Evolutionary conservation across 2,797 vertebrate species (phyloP).

Genomic region (Lophotriccus pileatus): DNA sequence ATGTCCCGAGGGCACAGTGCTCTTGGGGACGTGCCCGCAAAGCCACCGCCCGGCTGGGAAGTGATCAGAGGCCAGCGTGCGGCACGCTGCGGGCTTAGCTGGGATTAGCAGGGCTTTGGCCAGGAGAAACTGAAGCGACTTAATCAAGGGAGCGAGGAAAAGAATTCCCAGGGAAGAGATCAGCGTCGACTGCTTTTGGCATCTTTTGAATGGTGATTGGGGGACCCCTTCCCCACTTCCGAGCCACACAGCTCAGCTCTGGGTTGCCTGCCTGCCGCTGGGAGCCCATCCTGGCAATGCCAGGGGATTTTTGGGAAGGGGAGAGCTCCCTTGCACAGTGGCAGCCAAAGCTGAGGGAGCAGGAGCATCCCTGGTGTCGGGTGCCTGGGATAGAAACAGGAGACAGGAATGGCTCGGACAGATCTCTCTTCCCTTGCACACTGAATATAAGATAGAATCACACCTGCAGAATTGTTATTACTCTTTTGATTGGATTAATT

Average conservation of each 20-base stretch:
- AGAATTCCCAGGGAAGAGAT: background rate
- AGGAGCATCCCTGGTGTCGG: background rate
- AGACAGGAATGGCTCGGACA: background rate
- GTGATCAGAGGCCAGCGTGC: background rate
- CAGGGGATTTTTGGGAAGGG: background rate
- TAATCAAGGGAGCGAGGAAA: background rate
- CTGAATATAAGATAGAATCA: background rate
- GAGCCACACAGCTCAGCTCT: background rate
- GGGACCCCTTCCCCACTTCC: background rate
- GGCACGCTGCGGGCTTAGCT: background rate
- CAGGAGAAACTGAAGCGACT: background rate
- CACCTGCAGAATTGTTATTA: conserved; percentile 37
- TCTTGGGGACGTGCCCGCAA: background rate
- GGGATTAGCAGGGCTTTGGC: conserved; percentile 5
- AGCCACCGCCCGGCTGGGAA: background rate
- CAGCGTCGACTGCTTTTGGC: background rate
- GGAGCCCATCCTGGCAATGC: background rate
- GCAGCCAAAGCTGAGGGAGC: background rate
- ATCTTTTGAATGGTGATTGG: background rate
- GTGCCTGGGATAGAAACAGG: accelerated
- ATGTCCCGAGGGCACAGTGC: accelerated
- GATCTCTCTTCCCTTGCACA: accelerated
- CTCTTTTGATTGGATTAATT: conserved; percentile 61
- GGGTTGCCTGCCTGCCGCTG: background rate
- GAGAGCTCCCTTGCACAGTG: background rate